Base-by-base conservation (phyloP, 2,888 invertebrate species). In the Teleogryllus oceanicus region DNA sequence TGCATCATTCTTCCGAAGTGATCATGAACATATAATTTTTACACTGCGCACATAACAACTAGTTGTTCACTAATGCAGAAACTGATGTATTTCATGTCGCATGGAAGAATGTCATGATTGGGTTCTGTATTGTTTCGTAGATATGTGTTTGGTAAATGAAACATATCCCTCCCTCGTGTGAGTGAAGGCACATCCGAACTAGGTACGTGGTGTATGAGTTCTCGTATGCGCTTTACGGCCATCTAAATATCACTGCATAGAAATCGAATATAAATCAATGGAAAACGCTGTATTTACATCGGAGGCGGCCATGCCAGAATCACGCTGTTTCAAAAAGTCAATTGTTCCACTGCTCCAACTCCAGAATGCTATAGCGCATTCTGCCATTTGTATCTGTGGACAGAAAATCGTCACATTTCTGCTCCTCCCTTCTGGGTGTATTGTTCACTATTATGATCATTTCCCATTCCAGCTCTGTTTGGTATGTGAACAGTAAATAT, bases 361-460 rank as follows among this genome's bases (percentile, higher is more conserved):
- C n/a, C n/a, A 62, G 62, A 62, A 62, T 62, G 62, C 16, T 62
- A 62, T 13, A 18, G 62, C 62, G 62, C n/a, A 62, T 62, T 18
- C n/a, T 62, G 62, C 16, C 13, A 62, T 62, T 62, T 62, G 62
- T 62, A 62, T 18, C 62, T 62, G 62, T 62, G 62, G 62, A 62
- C 62, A 13, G n/a, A 62, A 62, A 62, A 18, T 13, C 62, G 62
- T n/a, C 62, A 62, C n/a, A n/a, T 62, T n/a, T 62, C 62, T n/a
- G 62, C 62, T 62, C 62, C 62, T 62, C 62, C 62, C 62, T 62
- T n/a, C 62, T n/a, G 62, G 16, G 62, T n/a, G 62, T 62, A 62
- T 62, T 62, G 62, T 62, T 62, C 62, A 62, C 16, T 62, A 62
- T 62, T 62, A 62, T n/a, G 62, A 62, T 13, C 62, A n/a, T 62